Evolutionary conservation across 2,888 invertebrate species (phyloP), one percentile per base, ranked within the genome.

Genomic region (Biston betularia): DNA sequence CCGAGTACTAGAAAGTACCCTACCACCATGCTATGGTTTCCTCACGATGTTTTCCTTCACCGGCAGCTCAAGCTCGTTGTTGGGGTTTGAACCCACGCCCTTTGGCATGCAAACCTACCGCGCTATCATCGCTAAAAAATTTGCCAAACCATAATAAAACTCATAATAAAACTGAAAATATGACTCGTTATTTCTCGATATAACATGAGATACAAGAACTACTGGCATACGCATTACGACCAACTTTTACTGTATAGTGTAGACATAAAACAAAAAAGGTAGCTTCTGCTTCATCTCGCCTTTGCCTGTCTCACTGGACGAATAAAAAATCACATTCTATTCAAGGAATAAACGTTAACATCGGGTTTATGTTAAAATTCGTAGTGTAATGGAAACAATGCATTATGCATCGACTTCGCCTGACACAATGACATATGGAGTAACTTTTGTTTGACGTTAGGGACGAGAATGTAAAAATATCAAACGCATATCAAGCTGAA

Each of bases 321-420:
- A 82, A 85, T 83, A 92, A 92, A 92, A 93, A 92, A 88, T 77
- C 80, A 80, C 80, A 89, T 88, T 89, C 90, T 92, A 92, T 92
- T 90, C 91, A 89, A 89, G 87, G 82, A 85, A 87, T 85, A 89
- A 89, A 90, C 89, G 83, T 90, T 89, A 90, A 92, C 92, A 92
- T 92, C 89, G 83, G 83, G 87, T 89, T 91, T 92, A 91, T 92
- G 90, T 90, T 90, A 92, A 93, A 91, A 87, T 84, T 90, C 88
- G 90, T 91, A 90, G 92, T 92, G 90, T 92, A 93, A 93, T 93
- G 92, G 89, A 93, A 92, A 90, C 92, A 87, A 92, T 93, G 88
- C 88, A 92, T 93, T 81, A 93, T 93, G 88, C 89, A 93, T 89
- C 73, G 82, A 72, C 79, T 79, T 76, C 78, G 77, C 79, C 84